Base-by-base conservation (phyloP, 2,797 vertebrate species). In the Bucorvus abyssinicus region DNA sequence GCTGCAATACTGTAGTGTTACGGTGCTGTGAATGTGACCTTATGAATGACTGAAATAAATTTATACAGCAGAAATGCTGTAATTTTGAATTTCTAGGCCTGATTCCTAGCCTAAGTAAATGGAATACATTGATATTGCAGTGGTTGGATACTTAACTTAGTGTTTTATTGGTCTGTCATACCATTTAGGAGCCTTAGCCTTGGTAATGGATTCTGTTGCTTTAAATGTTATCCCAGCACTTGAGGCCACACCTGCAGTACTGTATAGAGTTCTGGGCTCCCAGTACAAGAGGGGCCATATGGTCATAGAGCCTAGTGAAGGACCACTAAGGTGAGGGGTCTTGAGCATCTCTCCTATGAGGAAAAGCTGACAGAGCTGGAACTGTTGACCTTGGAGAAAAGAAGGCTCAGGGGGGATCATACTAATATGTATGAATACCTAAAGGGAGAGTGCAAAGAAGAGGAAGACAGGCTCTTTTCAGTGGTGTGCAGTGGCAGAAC, bases 331-430 rank as follows among this genome's bases (percentile, higher is more conserved):
- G 45, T 61, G 30, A 67, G 38, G 29, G 23, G 3, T 16, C 12
- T 56, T 67, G 36, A 68, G 3, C 15, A 15, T 50, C 22, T 52
- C 19, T 68, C 4, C 49, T 60, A 6, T 52, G 32, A 84, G 27
- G 22, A 84, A 63, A 55, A 9, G 21, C 34, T 77, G 32, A 80
- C 14, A 63, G 15, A 68, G 22, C 7, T 75, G 42, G 7, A 74
- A 40, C 17, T 45, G 7, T 36, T 86, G 22, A 76, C 14, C 14
- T 9, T 70, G 34, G 21, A 42, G 21, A 76, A 59, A 45, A 81
- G 18, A 38, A 21, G 23, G 7, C 15, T 53, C 0, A 0, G 17
- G 29, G 6, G 6, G 3, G 6, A 32, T 34, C 40, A 50, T n/a
- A 27, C 7, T 27, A 57, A 49, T 24, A 14, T 50, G 10, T 30